A percentile compares a stretch with the other conserved stretches of the same genome.
These are phyloP conservation scores for Apis dorsata DNA, from an alignment of 1,140 invertebrate species.

Conservation along the genomic window DNA sequence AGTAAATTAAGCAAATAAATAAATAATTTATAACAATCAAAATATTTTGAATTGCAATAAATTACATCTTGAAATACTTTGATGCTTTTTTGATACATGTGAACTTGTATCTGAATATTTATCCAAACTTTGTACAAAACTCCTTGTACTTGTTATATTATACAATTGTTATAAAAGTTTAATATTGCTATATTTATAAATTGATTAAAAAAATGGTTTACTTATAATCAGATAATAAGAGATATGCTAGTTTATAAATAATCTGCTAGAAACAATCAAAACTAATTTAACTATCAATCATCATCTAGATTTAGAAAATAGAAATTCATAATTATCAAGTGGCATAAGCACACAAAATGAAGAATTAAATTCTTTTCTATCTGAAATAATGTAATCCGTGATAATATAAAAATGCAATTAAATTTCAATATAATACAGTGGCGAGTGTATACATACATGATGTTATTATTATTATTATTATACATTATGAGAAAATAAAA, in stretches of 20 bases:
- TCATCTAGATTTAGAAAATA: not conserved
- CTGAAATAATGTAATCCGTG: not conserved
- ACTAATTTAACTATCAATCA: too few species aligned
- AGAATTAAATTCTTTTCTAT: not conserved
- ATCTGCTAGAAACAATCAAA: too few species aligned
- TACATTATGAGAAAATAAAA: not conserved
- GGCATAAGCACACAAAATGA: not conserved
- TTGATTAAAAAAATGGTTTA: not conserved
- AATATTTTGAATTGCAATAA: too few species aligned
- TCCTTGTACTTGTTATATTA: too few species aligned
- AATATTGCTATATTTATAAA: not conserved
- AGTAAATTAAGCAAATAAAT: too few species aligned
- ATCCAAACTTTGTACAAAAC: too few species aligned
- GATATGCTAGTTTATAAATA: too few species aligned
- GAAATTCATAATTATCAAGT: not conserved
- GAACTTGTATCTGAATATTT: too few species aligned
- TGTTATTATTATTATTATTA: not conserved
- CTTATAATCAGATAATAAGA: too few species aligned
- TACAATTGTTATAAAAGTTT: not conserved
- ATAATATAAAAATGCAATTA: not conserved
- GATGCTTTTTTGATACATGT: too few species aligned
- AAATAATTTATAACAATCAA: too few species aligned
- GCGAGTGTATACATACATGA: not conserved
- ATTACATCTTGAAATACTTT: too few species aligned
- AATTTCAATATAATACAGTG: not conserved